Evolutionary conservation across 2,888 invertebrate species (phyloP), one percentile per base, ranked within the genome.

Genomic region (Lottia gigantea): DNA sequence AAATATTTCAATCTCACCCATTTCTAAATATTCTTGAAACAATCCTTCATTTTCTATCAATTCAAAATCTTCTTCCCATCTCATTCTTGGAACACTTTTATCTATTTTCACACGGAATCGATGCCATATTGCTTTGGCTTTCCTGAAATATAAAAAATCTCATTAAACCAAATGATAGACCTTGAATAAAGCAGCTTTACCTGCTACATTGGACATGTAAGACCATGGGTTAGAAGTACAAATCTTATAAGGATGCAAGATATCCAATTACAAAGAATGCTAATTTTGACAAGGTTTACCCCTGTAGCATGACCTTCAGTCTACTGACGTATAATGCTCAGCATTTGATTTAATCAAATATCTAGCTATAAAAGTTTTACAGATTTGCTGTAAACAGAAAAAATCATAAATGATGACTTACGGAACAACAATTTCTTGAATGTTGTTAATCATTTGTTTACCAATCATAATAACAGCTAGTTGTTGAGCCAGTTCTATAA

Each of bases 401-500:
- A 40, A 40, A 31, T 31, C 3, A 31, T n/a, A 62, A 15, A 16
- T 66, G 40, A 46, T 49, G 65, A 88, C 89, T 87, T 82, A 90
- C 89, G 91, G 91, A 64, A 91, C 85, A 8, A 91, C 77, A 19
- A 91, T 87, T 84, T 91, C 91, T 82, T 91, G 91, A 40, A 90
- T 89, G 80, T 91, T 91, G 85, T 91, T 91, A 71, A 91, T 91
- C 47, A 91, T 89, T 81, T 91, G 91, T 83, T 91, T 91, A 15
- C 91, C 91, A 71, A 91, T 90, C 91, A 91, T 91, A 66, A 91
- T 91, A 64, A 91, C 90, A n/a, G 89, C 91, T 73, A 91, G 80
- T 78, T 91, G 91, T 77, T 91, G 91, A 16, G 91, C 91, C 70
- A 91, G 83, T 81, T 91, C 91, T 63, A 91, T 89, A 26, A 91